These are phyloP conservation scores for Callinectes sapidus DNA, from an alignment of 2,888 invertebrate genomes.

Conservation along the genomic window DNA sequence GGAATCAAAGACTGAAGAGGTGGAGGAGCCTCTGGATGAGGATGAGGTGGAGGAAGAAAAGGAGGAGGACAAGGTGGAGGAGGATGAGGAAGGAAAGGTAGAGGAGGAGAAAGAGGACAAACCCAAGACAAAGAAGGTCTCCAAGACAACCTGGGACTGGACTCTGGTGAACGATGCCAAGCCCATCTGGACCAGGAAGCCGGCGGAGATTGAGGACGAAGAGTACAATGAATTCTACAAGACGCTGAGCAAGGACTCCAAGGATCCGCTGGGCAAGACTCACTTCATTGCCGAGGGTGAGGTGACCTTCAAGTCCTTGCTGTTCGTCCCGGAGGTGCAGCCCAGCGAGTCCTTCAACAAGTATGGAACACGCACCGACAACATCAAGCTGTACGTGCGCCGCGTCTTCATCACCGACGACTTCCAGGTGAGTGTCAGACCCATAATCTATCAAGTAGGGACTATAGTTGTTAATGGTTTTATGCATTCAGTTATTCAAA, in stretches of 20 bases:
- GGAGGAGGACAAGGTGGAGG: conserved; percentile 77
- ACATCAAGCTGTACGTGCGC: conserved; percentile 97
- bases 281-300: conserved; percentile 99
- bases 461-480: too few species aligned
- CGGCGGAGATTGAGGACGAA: conserved; percentile 86
- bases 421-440: conserved; percentile 82
- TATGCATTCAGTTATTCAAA: too few species aligned
- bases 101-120: conserved; percentile 79
- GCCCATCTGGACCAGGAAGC: conserved; percentile 98
- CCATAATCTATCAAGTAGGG: too few species aligned
- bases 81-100: conserved; percentile 77
- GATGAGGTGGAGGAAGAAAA: conserved; percentile 78
- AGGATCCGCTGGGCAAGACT: conserved; percentile 88
- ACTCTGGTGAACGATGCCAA: conserved; percentile 95
- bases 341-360: conserved; percentile 96
- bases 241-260: conserved; percentile 91
- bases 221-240: conserved; percentile 98
- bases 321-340: conserved; percentile 93
- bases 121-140: conserved; percentile 90
- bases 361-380: conserved; percentile 95
- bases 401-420: conserved; percentile 99
- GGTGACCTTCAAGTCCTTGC: conserved; percentile 97
- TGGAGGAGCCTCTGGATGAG: conserved; percentile 83
- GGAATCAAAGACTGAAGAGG: conserved; percentile 86
- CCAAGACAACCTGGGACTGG: conserved; percentile 99